Evolutionary conservation across 1,140 invertebrate species (phyloP), one percentile per base, ranked within the genome.

Genomic region (Trigoniulus corallinus): DNA sequence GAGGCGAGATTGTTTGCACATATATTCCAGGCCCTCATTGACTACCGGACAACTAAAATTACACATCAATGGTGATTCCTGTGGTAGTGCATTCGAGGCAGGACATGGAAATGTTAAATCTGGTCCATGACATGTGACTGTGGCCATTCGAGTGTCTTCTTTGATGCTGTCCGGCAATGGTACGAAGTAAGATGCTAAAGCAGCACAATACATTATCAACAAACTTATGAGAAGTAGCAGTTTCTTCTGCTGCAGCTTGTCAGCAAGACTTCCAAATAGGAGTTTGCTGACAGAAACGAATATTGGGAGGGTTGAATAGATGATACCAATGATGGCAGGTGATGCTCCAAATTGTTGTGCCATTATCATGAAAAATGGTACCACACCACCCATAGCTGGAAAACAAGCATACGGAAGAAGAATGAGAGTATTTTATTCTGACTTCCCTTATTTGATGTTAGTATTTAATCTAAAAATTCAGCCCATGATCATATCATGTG

Each of bases 351-450:
- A 55, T 47, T 61, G 53, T 48, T 58, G 61, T 49, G 61, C 64
- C 54, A 61, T 63, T 1, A 67, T 50, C 3, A 62, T 49, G n/a
- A 68, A 56, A 53, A 64, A 70, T n/a, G 68, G 66, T 23, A 69
- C 42, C 7, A 70, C 54, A 46, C 58, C 61, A 23, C 63, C 63
- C 42, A 66, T 48, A 47, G 50, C 63, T 65, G 57, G 3, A 58
- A 61, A 15, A 34, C 7, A 34, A 34, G n/a, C n/a, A n/a, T n/a
- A n/a, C n/a, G n/a, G 7, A 34, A 34, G 15, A 34, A 34, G 7
- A 34, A 34, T 34, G 29, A 15, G 7, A 34, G 7, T 15, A 34
- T 34, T 34, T 7, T 7, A 34, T 7, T 7, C 29, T n/a, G n/a
- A n/a, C n/a, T n/a, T n/a, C n/a, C n/a, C n/a, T n/a, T n/a, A n/a